Evolutionary conservation across 2,888 invertebrate genomes (phyloP).

Genomic region (Antheraea yamamai): DNA sequence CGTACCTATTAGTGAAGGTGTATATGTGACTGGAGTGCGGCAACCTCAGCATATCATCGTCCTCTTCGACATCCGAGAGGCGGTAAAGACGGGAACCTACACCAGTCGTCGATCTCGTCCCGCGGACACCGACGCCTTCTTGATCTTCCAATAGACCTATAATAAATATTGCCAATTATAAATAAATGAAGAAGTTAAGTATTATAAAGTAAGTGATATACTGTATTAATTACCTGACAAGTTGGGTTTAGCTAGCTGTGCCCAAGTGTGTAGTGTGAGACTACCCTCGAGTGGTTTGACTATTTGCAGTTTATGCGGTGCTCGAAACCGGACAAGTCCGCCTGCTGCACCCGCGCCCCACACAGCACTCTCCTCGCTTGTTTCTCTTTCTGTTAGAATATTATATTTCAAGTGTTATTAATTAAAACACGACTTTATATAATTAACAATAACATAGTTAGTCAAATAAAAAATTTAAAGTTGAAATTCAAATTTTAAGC

Average conservation of each 20-base stretch:
- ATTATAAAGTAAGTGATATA: neutral
- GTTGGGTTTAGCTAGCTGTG: conserved; percentile 95
- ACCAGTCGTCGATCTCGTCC: conserved; percentile 88
- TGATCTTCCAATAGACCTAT: conserved; percentile 90
- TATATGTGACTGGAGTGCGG: conserved; percentile 90
- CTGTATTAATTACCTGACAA: conserved; percentile 84
- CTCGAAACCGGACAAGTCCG: conserved; percentile 83
- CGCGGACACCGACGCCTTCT: conserved; percentile 93
- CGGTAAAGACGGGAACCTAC: conserved; percentile 86
- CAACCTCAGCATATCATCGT: conserved; percentile 88
- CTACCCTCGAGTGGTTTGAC: conserved; percentile 97
- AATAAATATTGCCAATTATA: neutral
- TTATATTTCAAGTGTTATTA: neutral
- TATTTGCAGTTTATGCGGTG: conserved; percentile 95
- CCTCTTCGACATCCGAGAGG: conserved; percentile 88
- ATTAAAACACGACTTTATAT: neutral
- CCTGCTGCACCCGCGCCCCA: conserved; percentile 76
- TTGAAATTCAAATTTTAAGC: no score
- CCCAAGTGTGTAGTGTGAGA: conserved; percentile 96
- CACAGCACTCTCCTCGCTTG: conserved; percentile 72
- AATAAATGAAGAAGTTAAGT: neutral
- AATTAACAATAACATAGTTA: neutral
- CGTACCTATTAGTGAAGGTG: conserved; percentile 89
- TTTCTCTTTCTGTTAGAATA: conserved; percentile 55
- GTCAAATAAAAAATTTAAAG: no score